phyloP scores from a whole-genome alignment of 2,888 invertebrate species.

The Agrotis clavis region DNA sequence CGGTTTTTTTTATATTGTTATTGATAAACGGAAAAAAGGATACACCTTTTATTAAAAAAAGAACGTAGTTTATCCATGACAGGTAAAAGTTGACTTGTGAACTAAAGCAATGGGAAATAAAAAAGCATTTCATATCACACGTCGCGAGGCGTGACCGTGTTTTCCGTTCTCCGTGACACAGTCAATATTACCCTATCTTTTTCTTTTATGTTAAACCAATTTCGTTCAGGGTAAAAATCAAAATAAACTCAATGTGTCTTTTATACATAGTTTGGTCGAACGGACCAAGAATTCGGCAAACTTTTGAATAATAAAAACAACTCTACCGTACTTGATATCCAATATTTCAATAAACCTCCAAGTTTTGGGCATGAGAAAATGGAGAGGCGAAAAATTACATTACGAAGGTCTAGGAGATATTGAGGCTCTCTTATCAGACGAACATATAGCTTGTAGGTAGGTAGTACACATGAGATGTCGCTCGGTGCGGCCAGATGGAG shows the following conservation, averaged over 20 bases:
- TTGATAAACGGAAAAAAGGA: background rate
- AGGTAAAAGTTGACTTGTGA: constrained; percentile 40
- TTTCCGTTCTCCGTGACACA: constrained; percentile 67
- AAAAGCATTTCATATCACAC: constrained; percentile 65
- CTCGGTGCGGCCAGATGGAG: constrained; percentile 51
- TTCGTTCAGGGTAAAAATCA: constrained; percentile 77
- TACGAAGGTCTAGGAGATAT: constrained; percentile 85
- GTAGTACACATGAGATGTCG: constrained; percentile 54
- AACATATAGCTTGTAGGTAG: constrained; percentile 68
- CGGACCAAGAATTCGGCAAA: constrained; percentile 76
- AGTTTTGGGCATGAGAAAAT: constrained; percentile 86
- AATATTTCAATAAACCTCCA: constrained; percentile 89
- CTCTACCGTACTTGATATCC: constrained; percentile 88
- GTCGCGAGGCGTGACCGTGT: constrained; percentile 67
- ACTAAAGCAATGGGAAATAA: constrained; percentile 57
- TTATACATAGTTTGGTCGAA: constrained; percentile 71
- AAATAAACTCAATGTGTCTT: constrained; percentile 81
- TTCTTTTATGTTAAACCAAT: constrained; percentile 76
- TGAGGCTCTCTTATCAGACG: constrained; percentile 78
- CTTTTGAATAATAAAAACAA: constrained; percentile 88
- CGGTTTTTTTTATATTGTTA: background rate
- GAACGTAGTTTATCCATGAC: background rate
- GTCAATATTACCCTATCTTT: constrained; percentile 73
- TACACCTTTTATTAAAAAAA: background rate
- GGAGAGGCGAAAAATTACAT: constrained; percentile 88